Percentiles rank a stretch among this genome's conserved stretches.
These are phyloP conservation scores for Drosophila lacicola DNA, from an alignment of 2,888 invertebrate genomes.

Conservation along the genomic window DNA sequence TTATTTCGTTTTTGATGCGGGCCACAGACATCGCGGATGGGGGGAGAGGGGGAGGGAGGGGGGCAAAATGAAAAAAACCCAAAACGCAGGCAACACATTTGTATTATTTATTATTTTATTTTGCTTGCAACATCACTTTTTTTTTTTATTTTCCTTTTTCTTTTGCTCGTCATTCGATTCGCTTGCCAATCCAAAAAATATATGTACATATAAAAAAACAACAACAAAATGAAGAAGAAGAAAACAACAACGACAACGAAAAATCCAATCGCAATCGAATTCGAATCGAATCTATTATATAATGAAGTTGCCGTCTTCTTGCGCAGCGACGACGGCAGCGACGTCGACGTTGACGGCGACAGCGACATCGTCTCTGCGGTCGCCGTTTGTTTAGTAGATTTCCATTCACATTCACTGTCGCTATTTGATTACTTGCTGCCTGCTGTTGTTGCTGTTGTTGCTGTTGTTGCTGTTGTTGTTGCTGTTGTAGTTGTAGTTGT, in stretches of 20 bases:
- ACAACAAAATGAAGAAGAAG: conserved; percentile 23
- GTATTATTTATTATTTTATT: conserved; percentile 38
- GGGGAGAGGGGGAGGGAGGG: neutral
- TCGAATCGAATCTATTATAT: conserved; percentile 80
- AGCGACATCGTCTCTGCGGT: conserved; percentile 24
- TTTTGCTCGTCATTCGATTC: conserved; percentile 31
- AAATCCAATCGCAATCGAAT: conserved; percentile 60
- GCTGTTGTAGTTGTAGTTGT: conserved; percentile 19
- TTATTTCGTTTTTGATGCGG: conserved; percentile 37
- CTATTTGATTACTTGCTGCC: conserved; percentile 63
- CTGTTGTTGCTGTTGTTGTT: conserved; percentile 24
- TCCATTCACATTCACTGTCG: conserved; percentile 82
- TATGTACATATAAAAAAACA: neutral
- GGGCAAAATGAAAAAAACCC: neutral
- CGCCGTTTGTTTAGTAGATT: conserved; percentile 72
- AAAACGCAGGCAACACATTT: conserved; percentile 38
- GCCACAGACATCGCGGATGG: conserved; percentile 7
- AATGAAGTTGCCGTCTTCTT: conserved; percentile 61
- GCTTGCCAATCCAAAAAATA: conserved; percentile 56
- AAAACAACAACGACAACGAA: conserved; percentile 40
- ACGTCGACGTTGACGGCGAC: conserved; percentile 25
- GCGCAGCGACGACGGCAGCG: conserved; percentile 27
- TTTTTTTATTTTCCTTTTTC: conserved; percentile 25
- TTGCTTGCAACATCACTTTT: conserved; percentile 54
- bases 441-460: conserved; percentile 21